Conservation (phyloP, 2,888 invertebrate species). For the Heliconius erato region DNA sequence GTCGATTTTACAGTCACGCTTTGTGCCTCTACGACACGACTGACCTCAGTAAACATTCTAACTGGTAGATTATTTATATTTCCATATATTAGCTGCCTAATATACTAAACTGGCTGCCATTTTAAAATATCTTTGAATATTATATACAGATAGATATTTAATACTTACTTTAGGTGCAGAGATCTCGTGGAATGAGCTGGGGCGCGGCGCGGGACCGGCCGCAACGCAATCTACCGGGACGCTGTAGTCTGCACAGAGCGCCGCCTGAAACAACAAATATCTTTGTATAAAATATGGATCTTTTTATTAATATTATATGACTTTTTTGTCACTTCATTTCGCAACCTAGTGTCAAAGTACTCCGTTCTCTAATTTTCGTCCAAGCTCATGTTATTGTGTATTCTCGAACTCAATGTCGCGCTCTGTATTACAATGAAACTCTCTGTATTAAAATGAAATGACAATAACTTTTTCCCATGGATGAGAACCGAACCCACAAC, state of each 20-base stretch:
- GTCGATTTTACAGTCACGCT: too few species aligned
- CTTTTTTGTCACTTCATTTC: neutral
- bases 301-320: neutral
- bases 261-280: constrained; percentile 87
- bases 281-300: neutral
- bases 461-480: neutral
- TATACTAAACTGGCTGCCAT: neutral
- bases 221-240: constrained; percentile 93
- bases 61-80: neutral
- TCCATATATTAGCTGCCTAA: neutral
- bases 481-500: neutral
- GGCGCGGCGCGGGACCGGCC: constrained; percentile 88
- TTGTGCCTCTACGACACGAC: too few species aligned
- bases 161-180: constrained; percentile 79
- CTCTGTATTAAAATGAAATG: too few species aligned
- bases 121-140: neutral
- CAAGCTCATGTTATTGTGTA: neutral
- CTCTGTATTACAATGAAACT: too few species aligned
- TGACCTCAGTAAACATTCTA: neutral
- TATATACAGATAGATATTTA: neutral
- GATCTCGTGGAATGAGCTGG: constrained; percentile 86
- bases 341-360: neutral
- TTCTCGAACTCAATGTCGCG: too few species aligned
- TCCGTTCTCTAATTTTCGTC: neutral
- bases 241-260: constrained; percentile 94